A percentile compares a stretch with the other conserved stretches of the same genome.
Conservation (phyloP, 2,113 vertebrate genomes). For the Platysternon megacephalum region DNA sequence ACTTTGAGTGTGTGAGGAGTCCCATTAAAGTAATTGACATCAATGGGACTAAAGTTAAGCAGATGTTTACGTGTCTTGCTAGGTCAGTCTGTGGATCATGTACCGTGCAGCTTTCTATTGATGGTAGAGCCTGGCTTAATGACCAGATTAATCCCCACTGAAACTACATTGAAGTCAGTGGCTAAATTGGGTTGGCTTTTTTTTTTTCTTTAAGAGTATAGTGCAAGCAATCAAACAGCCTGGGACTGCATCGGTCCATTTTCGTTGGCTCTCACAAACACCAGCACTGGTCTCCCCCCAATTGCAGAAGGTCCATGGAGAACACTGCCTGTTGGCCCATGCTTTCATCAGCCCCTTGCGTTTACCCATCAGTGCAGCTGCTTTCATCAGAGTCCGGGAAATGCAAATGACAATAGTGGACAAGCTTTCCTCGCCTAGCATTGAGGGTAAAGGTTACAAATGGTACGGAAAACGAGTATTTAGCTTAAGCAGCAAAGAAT, state of each 20-base stretch:
- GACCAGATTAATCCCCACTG: background rate
- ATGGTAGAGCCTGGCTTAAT: background rate
- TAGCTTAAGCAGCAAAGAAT: too few species aligned
- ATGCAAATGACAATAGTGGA: background rate
- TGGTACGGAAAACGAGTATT: background rate
- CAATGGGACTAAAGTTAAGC: background rate
- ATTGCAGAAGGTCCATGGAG: background rate
- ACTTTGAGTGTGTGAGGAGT: background rate
- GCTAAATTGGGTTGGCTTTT: background rate
- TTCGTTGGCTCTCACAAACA: background rate
- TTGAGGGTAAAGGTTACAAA: background rate
- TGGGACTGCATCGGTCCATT: fast-evolving
- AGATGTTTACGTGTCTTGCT: background rate
- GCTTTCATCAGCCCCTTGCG: background rate
- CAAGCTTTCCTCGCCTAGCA: background rate
- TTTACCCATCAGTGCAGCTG: background rate
- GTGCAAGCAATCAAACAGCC: background rate
- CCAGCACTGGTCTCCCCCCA: background rate
- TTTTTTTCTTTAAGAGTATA: background rate
- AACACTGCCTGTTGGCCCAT: background rate
- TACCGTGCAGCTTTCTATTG: background rate
- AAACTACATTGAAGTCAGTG: background rate
- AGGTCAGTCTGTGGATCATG: background rate
- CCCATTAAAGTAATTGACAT: background rate
- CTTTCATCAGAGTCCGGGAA: background rate